A percentile compares a stretch with the other conserved stretches of the same genome.
Conservation (phyloP, 2,113 vertebrate species). For the Leucoraja erinaceus region DNA sequence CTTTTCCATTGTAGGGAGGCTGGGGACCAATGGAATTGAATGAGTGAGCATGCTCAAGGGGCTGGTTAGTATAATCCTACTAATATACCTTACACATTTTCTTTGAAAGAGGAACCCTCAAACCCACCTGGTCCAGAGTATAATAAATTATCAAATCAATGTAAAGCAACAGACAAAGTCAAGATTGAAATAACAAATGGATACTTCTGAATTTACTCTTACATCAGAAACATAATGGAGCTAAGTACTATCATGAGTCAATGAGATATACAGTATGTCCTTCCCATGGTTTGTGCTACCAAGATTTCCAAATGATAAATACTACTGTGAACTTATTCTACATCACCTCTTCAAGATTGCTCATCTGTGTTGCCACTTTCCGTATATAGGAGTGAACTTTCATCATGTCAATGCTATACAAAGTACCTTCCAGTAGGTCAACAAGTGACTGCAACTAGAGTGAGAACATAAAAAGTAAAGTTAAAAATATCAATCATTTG, state of each 20-base stretch:
- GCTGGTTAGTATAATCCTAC: not conserved
- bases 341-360: constrained; percentile 83
- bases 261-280: too few relatives aligned
- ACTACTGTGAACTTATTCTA: accelerated
- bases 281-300: not conserved
- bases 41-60: not conserved
- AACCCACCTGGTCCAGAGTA: not conserved
- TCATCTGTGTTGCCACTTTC: constrained; percentile 88
- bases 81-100: not conserved
- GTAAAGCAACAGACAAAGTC: not conserved
- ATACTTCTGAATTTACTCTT: not conserved
- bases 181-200: not conserved
- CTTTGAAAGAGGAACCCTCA: too few relatives aligned
- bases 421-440: constrained; percentile 83
- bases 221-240: not conserved
- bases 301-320: not conserved
- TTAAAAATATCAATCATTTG: not conserved
- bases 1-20: not conserved
- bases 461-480: constrained; percentile 40
- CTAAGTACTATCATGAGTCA: not conserved
- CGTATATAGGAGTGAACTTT: constrained; percentile 90
- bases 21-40: not conserved
- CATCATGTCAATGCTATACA: constrained; percentile 94
- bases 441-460: constrained; percentile 87
- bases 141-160: not conserved